Conservation (phyloP, 2,888 invertebrate species). For the Lordiphosa fenestrarum region DNA sequence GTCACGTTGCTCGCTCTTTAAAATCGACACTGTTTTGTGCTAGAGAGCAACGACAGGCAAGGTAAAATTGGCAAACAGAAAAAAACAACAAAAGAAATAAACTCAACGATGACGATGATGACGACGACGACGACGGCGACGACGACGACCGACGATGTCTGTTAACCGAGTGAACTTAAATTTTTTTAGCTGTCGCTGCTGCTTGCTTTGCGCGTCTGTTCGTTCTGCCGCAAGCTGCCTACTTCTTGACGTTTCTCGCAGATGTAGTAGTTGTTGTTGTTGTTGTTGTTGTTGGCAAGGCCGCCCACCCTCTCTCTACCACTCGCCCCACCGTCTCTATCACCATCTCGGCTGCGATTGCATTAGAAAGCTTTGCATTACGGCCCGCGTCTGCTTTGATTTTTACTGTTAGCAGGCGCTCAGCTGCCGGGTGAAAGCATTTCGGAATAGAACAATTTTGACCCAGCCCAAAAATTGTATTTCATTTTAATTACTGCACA, state of each 20-base stretch:
- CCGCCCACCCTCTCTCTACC: constrained; percentile 23
- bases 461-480: constrained; percentile 2
- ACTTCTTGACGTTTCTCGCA: constrained; percentile 29
- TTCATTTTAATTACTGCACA: background rate
- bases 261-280: constrained; percentile 24
- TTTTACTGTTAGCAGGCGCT: constrained; percentile 8
- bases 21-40: constrained; percentile 62
- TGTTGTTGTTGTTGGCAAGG: constrained; percentile 25
- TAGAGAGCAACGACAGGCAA: constrained; percentile 55
- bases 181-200: constrained; percentile 42
- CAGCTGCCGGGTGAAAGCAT: constrained; percentile 7
- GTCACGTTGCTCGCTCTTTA: constrained; percentile 74
- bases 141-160: constrained; percentile 28
- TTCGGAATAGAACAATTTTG: background rate
- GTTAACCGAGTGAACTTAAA: constrained; percentile 71
- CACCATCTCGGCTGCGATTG: background rate
- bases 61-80: constrained; percentile 61
- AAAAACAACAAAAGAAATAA: constrained; percentile 5
- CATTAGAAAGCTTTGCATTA: constrained; percentile 34
- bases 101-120: constrained; percentile 21
- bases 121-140: constrained; percentile 24
- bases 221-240: constrained; percentile 26
- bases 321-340: no score
- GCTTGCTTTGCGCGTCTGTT: constrained; percentile 7
- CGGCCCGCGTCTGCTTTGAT: constrained; percentile 2